Evolutionary conservation across 2,888 invertebrate species (phyloP).

Genomic region (Dyspetes luteomarginatus): DNA sequence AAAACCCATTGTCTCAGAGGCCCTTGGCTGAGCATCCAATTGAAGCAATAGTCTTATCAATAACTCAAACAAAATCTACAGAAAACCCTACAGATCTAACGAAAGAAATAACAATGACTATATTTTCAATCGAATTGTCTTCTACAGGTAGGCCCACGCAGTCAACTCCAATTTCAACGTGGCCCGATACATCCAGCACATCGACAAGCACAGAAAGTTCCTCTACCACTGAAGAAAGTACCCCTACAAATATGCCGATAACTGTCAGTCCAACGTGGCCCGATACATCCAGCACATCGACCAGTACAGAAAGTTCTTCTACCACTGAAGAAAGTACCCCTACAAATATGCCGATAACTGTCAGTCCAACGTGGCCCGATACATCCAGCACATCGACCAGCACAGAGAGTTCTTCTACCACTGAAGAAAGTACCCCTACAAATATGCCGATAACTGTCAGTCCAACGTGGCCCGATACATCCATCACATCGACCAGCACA

Average conservation of each 20-base stretch:
- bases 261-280: too few species aligned
- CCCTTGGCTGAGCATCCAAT: constrained; percentile 4
- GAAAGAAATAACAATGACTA: neutral
- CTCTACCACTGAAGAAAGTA: neutral
- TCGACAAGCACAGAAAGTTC: too few species aligned
- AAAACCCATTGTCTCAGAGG: neutral
- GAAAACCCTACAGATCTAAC: neutral
- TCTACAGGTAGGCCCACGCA: constrained; percentile 40
- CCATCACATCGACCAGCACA: neutral
- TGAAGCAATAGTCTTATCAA: neutral
- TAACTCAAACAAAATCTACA: neutral
- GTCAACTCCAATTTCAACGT: too few species aligned
- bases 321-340: too few species aligned
- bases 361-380: too few species aligned
- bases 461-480: too few species aligned
- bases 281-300: neutral
- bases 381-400: neutral
- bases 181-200: too few species aligned
- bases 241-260: too few species aligned
- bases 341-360: too few species aligned
- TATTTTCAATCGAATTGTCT: neutral
- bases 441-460: neutral
- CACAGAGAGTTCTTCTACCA: neutral
- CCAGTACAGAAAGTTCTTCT: neutral
- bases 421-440: neutral